Conservation (phyloP, 2,888 invertebrate species). For the Heliothis peltigera region DNA sequence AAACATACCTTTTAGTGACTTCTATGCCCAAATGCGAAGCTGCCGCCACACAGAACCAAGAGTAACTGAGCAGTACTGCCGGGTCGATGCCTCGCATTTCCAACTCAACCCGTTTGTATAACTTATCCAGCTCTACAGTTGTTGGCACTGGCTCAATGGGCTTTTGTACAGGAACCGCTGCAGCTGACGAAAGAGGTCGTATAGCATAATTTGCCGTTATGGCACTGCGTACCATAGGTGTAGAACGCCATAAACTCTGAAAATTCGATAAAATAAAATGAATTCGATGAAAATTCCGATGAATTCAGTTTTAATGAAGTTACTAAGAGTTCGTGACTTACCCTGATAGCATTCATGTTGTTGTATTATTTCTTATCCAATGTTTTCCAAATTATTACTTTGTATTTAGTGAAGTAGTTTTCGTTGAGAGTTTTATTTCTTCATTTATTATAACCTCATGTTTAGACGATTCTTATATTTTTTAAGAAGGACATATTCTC, state of each 20-base stretch:
- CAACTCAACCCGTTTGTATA: constrained; percentile 95
- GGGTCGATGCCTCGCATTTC: constrained; percentile 97
- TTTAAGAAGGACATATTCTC: too few relatives aligned
- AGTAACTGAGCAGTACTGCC: constrained; percentile 96
- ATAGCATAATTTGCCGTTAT: constrained; percentile 64
- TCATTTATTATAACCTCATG: background rate
- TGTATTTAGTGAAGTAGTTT: too few relatives aligned
- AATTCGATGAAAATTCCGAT: background rate
- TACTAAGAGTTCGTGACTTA: constrained; percentile 56
- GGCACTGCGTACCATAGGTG: constrained; percentile 68
- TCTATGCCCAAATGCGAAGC: constrained; percentile 95
- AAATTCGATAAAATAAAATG: constrained; percentile 43
- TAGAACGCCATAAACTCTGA: constrained; percentile 77
- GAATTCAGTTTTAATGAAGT: background rate
- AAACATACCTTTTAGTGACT: constrained; percentile 92
- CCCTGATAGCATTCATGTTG: constrained; percentile 71
- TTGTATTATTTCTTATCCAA: background rate
- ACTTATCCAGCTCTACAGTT: constrained; percentile 91
- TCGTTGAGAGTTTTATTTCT: too few relatives aligned
- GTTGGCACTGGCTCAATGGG: constrained; percentile 67
- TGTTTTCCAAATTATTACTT: too few relatives aligned
- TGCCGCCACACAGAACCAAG: constrained; percentile 94
- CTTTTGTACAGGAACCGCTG: constrained; percentile 67
- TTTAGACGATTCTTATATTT: too few relatives aligned
- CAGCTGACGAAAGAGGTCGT: constrained; percentile 69